A percentile compares a stretch with the other conserved stretches of the same genome.
These are phyloP conservation scores for Karalla daura DNA, from an alignment of 2,797 vertebrate species.

Conservation along the genomic window DNA sequence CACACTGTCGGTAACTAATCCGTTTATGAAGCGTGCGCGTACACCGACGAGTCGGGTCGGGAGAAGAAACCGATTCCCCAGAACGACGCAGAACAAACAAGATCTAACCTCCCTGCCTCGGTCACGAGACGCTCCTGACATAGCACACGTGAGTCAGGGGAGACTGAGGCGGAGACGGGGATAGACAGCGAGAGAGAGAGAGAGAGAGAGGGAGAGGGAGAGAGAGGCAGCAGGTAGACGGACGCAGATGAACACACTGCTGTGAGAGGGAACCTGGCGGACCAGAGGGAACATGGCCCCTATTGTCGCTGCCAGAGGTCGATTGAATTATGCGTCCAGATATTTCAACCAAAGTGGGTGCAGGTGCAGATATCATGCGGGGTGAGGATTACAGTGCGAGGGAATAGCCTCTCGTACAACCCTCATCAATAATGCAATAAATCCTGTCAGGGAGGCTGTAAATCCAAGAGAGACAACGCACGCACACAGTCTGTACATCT, in stretches of 20 bases:
- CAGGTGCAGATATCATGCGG: background rate
- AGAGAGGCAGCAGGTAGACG: conserved; percentile 6
- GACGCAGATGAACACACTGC: conserved; percentile 20
- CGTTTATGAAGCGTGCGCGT: conserved; percentile 37
- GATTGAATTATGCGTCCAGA: conserved; percentile 40
- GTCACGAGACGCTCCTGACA: conserved; percentile 19
- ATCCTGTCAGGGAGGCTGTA: background rate
- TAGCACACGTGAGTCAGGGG: too few relatives aligned
- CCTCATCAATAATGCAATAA: conserved; percentile 25
- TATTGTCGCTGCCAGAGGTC: conserved; percentile 45
- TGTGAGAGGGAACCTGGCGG: conserved; percentile 45
- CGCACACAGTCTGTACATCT: too few relatives aligned
- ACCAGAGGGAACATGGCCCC: conserved; percentile 32
- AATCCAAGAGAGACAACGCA: background rate
- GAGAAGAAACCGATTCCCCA: too few relatives aligned
- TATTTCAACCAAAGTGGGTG: conserved; percentile 11
- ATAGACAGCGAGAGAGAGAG: too few relatives aligned
- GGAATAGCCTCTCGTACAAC: too few relatives aligned
- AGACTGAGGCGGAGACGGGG: too few relatives aligned
- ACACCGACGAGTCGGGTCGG: too few relatives aligned
- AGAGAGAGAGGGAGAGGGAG: conserved; percentile 15
- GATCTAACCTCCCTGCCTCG: conserved; percentile 27
- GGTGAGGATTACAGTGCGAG: too few relatives aligned
- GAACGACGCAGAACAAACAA: conserved; percentile 40
- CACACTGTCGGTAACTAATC: conserved; percentile 63